Evolutionary conservation across 2,888 invertebrate species (phyloP).

Genomic region (Euphydryas editha): DNA sequence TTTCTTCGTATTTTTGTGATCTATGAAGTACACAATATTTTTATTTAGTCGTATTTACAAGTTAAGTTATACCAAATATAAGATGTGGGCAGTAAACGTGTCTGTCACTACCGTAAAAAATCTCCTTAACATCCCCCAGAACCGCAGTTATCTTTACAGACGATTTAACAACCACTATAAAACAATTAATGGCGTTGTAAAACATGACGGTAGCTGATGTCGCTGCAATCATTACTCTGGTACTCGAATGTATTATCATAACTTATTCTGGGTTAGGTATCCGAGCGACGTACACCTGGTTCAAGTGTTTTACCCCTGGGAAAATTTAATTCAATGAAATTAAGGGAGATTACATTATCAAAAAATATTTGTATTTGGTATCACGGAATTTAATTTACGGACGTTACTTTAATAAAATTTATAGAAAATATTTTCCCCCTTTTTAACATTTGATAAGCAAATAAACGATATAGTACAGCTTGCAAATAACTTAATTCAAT

Average conservation of each 20-base stretch:
- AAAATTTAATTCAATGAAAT: constrained; percentile 45
- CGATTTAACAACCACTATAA: constrained; percentile 67
- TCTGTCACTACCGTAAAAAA: constrained; percentile 52
- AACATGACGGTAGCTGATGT: constrained; percentile 66
- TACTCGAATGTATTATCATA: constrained; percentile 60
- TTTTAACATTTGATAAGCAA: neutral
- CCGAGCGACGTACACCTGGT: constrained; percentile 37
- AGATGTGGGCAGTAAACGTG: constrained; percentile 45
- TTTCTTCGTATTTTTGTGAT: no score
- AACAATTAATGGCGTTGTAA: constrained; percentile 75
- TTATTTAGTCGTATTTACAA: neutral
- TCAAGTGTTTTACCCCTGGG: constrained; percentile 53
- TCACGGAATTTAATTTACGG: constrained; percentile 26
- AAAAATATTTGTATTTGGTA: neutral
- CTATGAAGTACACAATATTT: no score
- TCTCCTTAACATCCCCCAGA: constrained; percentile 67
- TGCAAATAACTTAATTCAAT: neutral
- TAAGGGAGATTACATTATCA: constrained; percentile 41
- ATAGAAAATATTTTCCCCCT: neutral
- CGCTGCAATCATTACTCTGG: constrained; percentile 49
- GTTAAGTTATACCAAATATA: neutral
- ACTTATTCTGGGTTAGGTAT: constrained; percentile 34
- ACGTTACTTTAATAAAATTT: no score
- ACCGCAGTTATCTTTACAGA: constrained; percentile 70
- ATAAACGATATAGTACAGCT: neutral